Base-by-base conservation (phyloP, 2,888 invertebrate genomes). In the Epinotia brunnichana region DNA sequence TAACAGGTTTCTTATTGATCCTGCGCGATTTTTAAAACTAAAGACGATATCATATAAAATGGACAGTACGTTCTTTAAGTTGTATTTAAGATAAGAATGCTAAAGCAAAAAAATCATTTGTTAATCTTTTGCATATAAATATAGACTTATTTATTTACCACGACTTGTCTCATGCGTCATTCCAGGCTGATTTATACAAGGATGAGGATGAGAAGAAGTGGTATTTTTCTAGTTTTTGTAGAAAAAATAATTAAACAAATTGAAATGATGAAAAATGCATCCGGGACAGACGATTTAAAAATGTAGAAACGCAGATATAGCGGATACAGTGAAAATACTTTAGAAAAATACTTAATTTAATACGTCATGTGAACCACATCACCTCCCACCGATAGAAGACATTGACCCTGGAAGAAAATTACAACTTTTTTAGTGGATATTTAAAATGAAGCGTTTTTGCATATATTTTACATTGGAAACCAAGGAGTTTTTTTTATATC, bases 311-410 rank as follows among this genome's bases (percentile, higher is more conserved):
- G 11, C 24, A 15, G 3, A 48, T 10, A 29, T 29, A n/a, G 10
- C 15, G 21, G 44, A 13, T n/a, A 21, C 62, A n/a, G 48, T 24
- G 29, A 62, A 48, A 48, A 21, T 9, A 9, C n/a, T 29, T 15
- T n/a, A n/a, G 21, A 11, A 66, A 21, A 41, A 19, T 17, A 48
- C 24, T 21, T 24, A 39, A 9, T 76, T 82, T 77, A 95, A 87
- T 97, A 97, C 13, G 96, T 95, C 15, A 97, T 96, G 79, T 95
- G 95, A 3, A 98, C 98, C 2, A 97, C 98, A 90, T 99, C 99
- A 0, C 99, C 99, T 60, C 98, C 98, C 15, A 99, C 97, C 79
- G 98, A 98, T 76, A 99, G 96, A 75, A 99, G 94, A 92, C 98
- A 99, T 91, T 99, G 99, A 72, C 98, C 98, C 98, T 99, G 94